These are phyloP conservation scores for Cataglyphis albicans DNA, from an alignment of 2,888 invertebrate genomes.

Conservation along the genomic window DNA sequence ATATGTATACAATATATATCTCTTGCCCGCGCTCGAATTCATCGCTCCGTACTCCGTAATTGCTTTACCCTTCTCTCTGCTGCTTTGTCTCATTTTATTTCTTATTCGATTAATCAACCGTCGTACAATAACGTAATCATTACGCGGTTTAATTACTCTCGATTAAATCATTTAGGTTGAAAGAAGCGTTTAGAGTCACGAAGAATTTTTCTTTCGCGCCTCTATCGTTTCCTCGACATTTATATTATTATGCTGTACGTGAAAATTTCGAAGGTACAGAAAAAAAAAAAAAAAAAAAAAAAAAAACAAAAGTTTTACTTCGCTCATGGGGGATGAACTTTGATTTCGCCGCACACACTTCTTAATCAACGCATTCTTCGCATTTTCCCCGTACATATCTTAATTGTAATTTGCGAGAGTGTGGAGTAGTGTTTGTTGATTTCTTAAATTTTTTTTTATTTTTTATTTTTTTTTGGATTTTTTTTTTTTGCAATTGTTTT, in stretches of 20 bases:
- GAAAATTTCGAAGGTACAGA: neutral
- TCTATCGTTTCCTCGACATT: neutral
- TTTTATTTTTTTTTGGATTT: constrained; percentile 76
- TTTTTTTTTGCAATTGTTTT: constrained; percentile 73
- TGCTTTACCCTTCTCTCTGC: constrained; percentile 44
- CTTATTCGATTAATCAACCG: neutral
- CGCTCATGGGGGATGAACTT: neutral
- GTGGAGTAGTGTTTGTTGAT: constrained; percentile 80
- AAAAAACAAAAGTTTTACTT: neutral
- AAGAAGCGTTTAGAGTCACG: neutral
- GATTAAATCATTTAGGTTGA: neutral
- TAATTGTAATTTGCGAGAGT: constrained; percentile 78
- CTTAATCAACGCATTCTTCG: neutral
- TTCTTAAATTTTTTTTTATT: constrained; percentile 74
- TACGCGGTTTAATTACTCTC: neutral
- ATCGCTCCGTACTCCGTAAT: constrained; percentile 49
- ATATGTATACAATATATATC: constrained; percentile 48
- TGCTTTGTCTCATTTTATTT: neutral
- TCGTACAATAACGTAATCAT: neutral
- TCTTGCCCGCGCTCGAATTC: constrained; percentile 63
- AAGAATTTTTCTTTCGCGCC: constrained; percentile 35
- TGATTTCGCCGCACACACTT: neutral
- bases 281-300: no score
- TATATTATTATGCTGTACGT: neutral
- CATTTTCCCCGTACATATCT: constrained; percentile 60